Evolutionary conservation across 2,888 invertebrate genomes (phyloP), one percentile per base, ranked within the genome.

Genomic region (Brachycybe producta): DNA sequence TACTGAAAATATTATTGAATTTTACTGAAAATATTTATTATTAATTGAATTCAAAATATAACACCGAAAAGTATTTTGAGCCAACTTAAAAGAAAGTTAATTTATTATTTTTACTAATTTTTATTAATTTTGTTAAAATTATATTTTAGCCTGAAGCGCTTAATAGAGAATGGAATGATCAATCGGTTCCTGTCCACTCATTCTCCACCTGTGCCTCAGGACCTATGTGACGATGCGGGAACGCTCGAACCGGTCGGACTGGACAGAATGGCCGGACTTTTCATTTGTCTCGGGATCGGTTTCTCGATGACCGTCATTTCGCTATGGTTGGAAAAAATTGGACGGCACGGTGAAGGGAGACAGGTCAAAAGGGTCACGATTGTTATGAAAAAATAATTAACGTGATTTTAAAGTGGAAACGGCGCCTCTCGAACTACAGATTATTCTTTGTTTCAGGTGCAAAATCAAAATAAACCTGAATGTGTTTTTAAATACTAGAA

Each of bases 251-350:
- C 48, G 2, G 48, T 48, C 15, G 48, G 48, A 13, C 26, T 48
- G 13, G 48, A 48, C n/a, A n/a, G 48, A 15, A 48, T 39, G 48
- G 26, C 48, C 3, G 48, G 48, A 3, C 27, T 48, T 5, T 48
- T 48, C 19, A 8, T 48, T n/a, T 48, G 48, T 26, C 21, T 48
- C 17, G 21, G 28, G 39, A 7, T 35, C 19, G 48, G 48, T 4
- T 38, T 23, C 19, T 11, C n/a, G 2, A 8, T 48, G 5, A 26
- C 48, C 17, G n/a, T 39, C 7, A 3, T 48, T 5, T 48, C 39
- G 15, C 17, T 48, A n/a, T 38, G 48, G 27, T 19, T 48, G 24
- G 48, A 48, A 23, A 24, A n/a, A 13, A 17, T 48, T 2, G 27
- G 4, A 4, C 3, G 8, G 30, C 21, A 32, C 5, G 19, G 32